phyloP scores from a whole-genome alignment of 1,140 invertebrate genomes.

The Liolophura sinensis region DNA sequence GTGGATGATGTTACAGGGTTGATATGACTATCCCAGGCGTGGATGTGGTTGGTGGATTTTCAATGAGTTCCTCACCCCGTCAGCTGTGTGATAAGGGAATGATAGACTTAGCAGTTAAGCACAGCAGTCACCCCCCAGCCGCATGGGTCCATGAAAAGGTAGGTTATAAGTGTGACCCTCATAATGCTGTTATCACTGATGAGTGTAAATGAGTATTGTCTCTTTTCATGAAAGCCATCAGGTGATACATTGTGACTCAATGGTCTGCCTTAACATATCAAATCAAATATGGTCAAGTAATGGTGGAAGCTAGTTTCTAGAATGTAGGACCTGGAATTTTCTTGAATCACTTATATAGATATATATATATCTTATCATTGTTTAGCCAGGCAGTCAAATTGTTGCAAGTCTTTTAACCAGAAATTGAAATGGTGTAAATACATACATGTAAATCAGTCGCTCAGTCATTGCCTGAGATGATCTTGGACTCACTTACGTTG shows the following conservation, averaged over 20 bases:
- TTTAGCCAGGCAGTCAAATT: too few species aligned
- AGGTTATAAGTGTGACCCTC: neutral
- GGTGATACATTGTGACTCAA: neutral
- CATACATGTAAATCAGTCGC: too few species aligned
- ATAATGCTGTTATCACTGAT: neutral
- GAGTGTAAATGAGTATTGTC: neutral
- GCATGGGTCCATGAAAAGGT: constrained; percentile 57
- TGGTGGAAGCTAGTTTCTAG: neutral
- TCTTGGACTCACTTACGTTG: too few species aligned
- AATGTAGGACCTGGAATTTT: neutral
- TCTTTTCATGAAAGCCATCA: neutral
- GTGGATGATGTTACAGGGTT: constrained; percentile 44
- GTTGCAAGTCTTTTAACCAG: too few species aligned
- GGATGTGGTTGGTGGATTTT: constrained; percentile 52
- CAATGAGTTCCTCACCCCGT: constrained; percentile 52
- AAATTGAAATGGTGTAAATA: too few species aligned
- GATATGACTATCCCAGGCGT: constrained; percentile 55
- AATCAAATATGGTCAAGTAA: neutral
- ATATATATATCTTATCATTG: too few species aligned
- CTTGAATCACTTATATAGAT: too few species aligned
- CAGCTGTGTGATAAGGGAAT: constrained; percentile 30
- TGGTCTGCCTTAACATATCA: neutral
- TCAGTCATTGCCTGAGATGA: too few species aligned
- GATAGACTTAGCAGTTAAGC: constrained; percentile 55
- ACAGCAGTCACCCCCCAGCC: constrained; percentile 51